Conservation (phyloP, 1,140 invertebrate genomes). For the Calliopsis andreniformis region DNA sequence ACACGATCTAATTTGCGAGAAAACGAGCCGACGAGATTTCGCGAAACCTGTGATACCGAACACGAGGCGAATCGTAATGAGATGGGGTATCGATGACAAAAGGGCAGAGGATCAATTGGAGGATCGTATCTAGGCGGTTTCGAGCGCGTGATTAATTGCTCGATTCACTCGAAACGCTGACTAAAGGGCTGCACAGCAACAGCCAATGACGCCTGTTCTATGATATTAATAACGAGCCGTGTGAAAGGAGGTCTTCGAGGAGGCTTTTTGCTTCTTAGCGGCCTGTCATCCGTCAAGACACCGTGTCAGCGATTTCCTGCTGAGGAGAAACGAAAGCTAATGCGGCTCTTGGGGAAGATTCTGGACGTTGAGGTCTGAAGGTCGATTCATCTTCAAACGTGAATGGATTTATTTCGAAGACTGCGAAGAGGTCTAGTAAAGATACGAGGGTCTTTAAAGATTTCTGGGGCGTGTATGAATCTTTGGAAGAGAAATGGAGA, state of each 20-base stretch:
- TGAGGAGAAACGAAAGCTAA: not conserved
- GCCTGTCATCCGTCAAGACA: slow-evolving; percentile 10
- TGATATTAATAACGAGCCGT: slow-evolving; percentile 58
- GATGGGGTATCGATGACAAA: slow-evolving; percentile 24
- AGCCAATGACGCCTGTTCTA: slow-evolving; percentile 19
- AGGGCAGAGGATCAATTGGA: not conserved
- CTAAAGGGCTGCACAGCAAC: slow-evolving; percentile 53
- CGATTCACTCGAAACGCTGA: slow-evolving; percentile 69
- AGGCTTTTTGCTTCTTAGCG: slow-evolving; percentile 10
- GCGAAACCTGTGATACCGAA: not conserved
- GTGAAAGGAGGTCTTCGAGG: slow-evolving; percentile 17
- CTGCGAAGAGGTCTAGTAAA: too few species aligned
- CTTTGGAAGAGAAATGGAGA: too few species aligned
- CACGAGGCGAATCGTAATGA: not conserved
- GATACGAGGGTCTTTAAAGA: too few species aligned
- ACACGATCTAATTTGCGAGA: not conserved
- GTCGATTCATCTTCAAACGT: not conserved
- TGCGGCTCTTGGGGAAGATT: not conserved
- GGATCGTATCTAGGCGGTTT: not conserved
- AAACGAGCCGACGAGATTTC: not conserved
- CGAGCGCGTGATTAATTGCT: slow-evolving; percentile 68
- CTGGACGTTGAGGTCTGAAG: not conserved
- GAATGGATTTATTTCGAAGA: not conserved
- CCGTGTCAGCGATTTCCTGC: slow-evolving; percentile 8
- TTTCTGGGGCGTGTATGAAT: too few species aligned